Conservation (phyloP, 2,797 vertebrate genomes). For the Coregonus sp. region DNA sequence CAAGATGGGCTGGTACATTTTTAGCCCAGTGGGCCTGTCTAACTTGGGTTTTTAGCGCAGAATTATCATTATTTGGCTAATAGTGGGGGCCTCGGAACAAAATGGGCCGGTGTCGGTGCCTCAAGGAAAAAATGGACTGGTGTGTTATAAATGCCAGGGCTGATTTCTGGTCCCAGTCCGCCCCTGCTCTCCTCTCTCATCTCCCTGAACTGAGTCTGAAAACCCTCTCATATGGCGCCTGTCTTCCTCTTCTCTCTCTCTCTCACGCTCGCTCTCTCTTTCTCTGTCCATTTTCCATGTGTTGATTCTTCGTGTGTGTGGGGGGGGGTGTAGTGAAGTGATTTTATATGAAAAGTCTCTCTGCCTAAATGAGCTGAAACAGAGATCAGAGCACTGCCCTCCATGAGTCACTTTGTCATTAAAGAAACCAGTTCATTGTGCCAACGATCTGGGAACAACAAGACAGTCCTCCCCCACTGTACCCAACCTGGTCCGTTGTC, state of each 20-base stretch:
- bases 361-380: neutral
- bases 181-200: neutral
- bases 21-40: too few relatives aligned
- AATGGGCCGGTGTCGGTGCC: too few relatives aligned
- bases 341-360: slow-evolving; percentile 7
- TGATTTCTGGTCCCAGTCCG: too few relatives aligned
- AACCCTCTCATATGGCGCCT: neutral
- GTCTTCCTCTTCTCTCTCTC: neutral
- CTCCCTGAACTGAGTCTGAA: neutral
- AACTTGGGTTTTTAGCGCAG: too few relatives aligned
- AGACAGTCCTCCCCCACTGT: neutral
- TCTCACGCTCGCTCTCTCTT: neutral
- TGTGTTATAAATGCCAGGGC: too few relatives aligned
- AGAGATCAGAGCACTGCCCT: neutral
- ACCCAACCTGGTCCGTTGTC: neutral
- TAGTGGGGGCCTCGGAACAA: too few relatives aligned
- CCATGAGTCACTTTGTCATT: neutral
- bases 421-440: neutral
- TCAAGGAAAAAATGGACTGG: too few relatives aligned
- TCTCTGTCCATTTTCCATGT: neutral
- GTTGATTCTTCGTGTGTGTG: neutral
- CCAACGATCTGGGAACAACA: too few relatives aligned
- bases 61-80: too few relatives aligned
- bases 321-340: neutral
- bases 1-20: too few relatives aligned